phyloP scores from a whole-genome alignment of 2,797 vertebrate species.

The Orientallactaga sibirica region DNA sequence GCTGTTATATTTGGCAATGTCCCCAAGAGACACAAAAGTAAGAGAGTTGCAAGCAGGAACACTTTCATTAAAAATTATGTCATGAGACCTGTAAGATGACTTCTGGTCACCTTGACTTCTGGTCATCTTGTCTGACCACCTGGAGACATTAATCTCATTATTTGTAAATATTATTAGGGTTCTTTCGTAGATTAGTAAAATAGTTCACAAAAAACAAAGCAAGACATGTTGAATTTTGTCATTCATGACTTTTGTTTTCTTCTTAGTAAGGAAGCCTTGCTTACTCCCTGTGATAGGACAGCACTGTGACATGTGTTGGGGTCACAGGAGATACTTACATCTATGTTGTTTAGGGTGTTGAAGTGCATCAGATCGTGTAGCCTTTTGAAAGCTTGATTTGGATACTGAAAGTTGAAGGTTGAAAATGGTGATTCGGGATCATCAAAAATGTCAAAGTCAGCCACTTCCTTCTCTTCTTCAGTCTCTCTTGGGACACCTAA shows the following conservation, averaged over 20 bases:
- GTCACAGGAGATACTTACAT: conserved; percentile 88
- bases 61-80: neutral
- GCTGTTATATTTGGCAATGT: neutral
- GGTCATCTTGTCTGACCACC: neutral
- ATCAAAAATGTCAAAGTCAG: conserved; percentile 99
- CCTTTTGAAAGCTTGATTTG: conserved; percentile 94
- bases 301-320: accelerated
- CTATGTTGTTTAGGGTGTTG: conserved; percentile 98
- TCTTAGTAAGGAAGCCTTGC: neutral
- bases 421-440: conserved; percentile 96
- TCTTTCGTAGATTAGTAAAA: neutral
- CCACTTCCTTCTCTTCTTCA: conserved; percentile 94
- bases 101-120: neutral
- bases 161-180: neutral
- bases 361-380: conserved; percentile 99
- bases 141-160: neutral
- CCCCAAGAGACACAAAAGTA: neutral
- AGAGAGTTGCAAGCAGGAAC: conserved; percentile 17
- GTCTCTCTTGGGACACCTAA: conserved; percentile 95
- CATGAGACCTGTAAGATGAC: neutral
- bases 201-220: neutral
- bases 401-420: conserved; percentile 98
- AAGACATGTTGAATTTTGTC: neutral
- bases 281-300: neutral
- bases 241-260: neutral